These are phyloP conservation scores for Erannis defoliaria DNA, from an alignment of 2,888 invertebrate genomes.

Conservation along the genomic window DNA sequence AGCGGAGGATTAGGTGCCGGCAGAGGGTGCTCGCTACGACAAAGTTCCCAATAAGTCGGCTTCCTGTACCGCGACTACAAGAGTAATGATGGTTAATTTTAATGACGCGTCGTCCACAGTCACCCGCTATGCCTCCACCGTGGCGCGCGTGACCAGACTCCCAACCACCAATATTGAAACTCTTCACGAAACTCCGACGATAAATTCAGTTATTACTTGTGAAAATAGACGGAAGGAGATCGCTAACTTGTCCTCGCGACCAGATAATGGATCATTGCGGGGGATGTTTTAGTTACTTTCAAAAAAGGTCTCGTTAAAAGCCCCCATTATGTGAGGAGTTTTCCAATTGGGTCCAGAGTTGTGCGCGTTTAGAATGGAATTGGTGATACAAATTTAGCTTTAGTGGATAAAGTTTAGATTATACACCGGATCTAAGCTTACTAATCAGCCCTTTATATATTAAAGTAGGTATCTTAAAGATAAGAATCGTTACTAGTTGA, in stretches of 20 bases:
- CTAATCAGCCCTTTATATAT: conserved; percentile 43
- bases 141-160: conserved; percentile 76
- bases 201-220: conserved; percentile 87
- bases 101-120: conserved; percentile 81
- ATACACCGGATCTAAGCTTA: conserved; percentile 55
- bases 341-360: conserved; percentile 73
- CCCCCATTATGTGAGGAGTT: conserved; percentile 82
- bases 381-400: conserved; percentile 65
- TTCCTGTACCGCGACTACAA: conserved; percentile 78
- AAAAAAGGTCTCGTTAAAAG: conserved; percentile 82
- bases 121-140: conserved; percentile 60
- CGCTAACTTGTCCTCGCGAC: conserved; percentile 85
- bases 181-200: conserved; percentile 82
- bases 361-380: conserved; percentile 68
- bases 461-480: conserved; percentile 37
- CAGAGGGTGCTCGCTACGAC: conserved; percentile 65
- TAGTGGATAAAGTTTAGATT: conserved; percentile 67
- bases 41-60: conserved; percentile 81
- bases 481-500: conserved; percentile 29
- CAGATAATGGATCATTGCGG: conserved; percentile 85
- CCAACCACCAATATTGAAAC: conserved; percentile 78
- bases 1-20: conserved; percentile 76
- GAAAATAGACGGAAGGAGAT: conserved; percentile 86
- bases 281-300: conserved; percentile 81
- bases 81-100: conserved; percentile 86